A percentile compares a stretch with the other conserved stretches of the same genome.
Conservation (phyloP, 2,797 vertebrate genomes). For the Somateria mollissima region DNA sequence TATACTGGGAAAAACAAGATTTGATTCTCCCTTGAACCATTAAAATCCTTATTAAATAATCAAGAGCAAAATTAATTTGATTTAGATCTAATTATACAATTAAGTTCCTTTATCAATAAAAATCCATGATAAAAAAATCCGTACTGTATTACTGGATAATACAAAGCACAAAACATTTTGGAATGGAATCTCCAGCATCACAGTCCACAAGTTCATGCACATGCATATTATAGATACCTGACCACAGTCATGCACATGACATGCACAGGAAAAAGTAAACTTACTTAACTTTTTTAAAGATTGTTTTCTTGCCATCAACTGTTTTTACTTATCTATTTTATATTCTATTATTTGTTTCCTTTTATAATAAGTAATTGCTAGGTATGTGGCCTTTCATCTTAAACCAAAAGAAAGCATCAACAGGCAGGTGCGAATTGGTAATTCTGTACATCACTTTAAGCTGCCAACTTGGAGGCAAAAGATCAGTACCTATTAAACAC, state of each 20-base stretch:
- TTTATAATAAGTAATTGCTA: background rate
- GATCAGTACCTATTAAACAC: background rate
- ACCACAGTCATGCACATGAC: slow-evolving; percentile 54
- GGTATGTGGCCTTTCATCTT: background rate
- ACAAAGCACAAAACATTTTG: slow-evolving; percentile 69
- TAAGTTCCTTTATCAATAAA: background rate
- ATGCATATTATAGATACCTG: slow-evolving; percentile 70
- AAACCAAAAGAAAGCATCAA: background rate
- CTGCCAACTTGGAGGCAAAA: background rate
- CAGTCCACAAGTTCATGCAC: slow-evolving; percentile 75
- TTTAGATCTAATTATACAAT: slow-evolving; percentile 6
- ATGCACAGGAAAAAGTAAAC: slow-evolving; percentile 57
- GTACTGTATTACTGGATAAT: slow-evolving; percentile 57
- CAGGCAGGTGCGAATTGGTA: background rate
- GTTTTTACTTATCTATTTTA: background rate
- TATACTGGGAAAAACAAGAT: background rate
- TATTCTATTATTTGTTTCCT: background rate
- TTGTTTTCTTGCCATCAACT: slow-evolving; percentile 10
- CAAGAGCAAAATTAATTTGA: slow-evolving; percentile 11
- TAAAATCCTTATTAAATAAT: slow-evolving; percentile 16
- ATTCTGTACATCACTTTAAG: background rate
- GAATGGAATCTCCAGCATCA: slow-evolving; percentile 62
- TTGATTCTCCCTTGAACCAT: background rate
- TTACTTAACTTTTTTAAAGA: background rate
- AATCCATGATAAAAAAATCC: slow-evolving; percentile 57